Evolutionary conservation across 2,113 vertebrate genomes (phyloP).

Genomic region (Parotia lawesii): DNA sequence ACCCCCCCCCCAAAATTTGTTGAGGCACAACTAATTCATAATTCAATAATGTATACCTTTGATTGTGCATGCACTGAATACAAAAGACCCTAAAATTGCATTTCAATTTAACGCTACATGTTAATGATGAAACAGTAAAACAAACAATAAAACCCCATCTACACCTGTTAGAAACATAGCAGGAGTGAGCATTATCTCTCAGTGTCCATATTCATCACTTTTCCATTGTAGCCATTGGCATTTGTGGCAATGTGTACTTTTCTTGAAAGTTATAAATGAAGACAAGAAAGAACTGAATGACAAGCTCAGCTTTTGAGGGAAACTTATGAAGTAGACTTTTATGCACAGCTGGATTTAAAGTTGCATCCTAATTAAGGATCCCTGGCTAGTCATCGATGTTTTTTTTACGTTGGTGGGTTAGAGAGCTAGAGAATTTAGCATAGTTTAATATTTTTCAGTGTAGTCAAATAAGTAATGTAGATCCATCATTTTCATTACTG

Average conservation of each 20-base stretch:
- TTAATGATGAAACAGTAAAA: slow-evolving; percentile 30
- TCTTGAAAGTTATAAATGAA: background rate
- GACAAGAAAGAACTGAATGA: background rate
- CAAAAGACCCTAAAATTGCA: slow-evolving; percentile 7
- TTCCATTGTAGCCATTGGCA: background rate
- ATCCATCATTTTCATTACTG: background rate
- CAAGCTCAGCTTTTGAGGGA: background rate
- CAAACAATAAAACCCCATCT: background rate
- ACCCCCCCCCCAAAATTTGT: background rate
- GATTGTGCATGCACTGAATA: background rate
- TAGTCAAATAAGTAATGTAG: background rate
- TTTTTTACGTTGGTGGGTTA: background rate
- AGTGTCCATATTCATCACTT: background rate
- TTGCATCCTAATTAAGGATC: background rate
- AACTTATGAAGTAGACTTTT: background rate
- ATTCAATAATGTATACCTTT: background rate
- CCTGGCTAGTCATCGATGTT: background rate
- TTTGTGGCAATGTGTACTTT: background rate
- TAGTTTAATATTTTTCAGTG: background rate
- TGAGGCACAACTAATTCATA: slow-evolving; percentile 8
- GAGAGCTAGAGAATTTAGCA: background rate
- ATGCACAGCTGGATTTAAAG: background rate
- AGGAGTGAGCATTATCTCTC: background rate
- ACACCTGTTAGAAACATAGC: background rate
- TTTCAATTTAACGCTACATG: slow-evolving; percentile 25